Evolutionary conservation across 2,888 invertebrate genomes (phyloP), one percentile per base, ranked within the genome.

Genomic region (Glyphotaelius pellucidus): DNA sequence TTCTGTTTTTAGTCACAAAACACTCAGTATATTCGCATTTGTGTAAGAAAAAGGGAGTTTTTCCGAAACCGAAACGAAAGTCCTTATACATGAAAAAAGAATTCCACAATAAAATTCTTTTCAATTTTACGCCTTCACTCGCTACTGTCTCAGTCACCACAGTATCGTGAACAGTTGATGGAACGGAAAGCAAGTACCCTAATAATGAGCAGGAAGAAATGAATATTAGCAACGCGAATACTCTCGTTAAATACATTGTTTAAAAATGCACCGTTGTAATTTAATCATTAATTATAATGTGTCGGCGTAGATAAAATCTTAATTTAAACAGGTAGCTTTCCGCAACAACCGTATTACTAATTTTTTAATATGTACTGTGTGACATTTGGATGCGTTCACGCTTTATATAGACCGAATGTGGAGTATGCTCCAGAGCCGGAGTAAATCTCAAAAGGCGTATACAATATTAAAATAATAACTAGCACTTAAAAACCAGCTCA

Each of bases 1-100:
- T 94, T 80, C 94, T 95, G 15, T 95, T 94, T 93, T 95, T 94
- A 1, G 96, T 96, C 2, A 96, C 93, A 92, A 95, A 95, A 94
- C 97, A 97, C 92, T 95, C 94, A n/a, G 94, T 95, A 11, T 94
- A 94, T 0, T 95, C 94, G 91, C 96, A 95, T 11, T 92, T 92
- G 0, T 95, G 93, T 80, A 94, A 94, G 5, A 94, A 12, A 38
- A 87, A 42, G 89, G 93, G 93, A 95, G 96, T 95, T 95, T 95
- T 92, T 94, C 95, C 93, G 94, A 94, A 91, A 94, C 95, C 86
- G 95, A 95, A 85, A 94, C 95, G 90, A 94, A 95, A 88, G 95
- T 95, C 89, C 94, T 96, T 19, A 96, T 93, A 85, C 15, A 93
- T 93, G 93, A 95, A 95, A 93, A 95, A 93, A 5, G 93, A 94